Percentiles rank a stretch among this genome's conserved stretches.
Conservation (phyloP, 2,113 vertebrate species). For the Oryzias melastigma region DNA sequence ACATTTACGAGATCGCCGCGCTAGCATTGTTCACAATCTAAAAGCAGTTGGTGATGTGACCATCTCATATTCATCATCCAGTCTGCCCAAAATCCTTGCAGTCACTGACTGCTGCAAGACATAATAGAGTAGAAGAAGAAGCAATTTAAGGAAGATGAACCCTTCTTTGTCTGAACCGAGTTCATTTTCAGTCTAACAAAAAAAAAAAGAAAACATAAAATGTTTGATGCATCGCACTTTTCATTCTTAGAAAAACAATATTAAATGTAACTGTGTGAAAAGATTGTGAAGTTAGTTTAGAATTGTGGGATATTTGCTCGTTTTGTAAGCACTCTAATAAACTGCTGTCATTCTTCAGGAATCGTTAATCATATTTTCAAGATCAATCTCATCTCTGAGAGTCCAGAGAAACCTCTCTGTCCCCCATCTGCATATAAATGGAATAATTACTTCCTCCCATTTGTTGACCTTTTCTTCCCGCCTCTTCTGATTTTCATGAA, state of each 20-base stretch:
- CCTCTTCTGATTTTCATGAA: slow-evolving; percentile 27
- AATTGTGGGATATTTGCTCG: not conserved
- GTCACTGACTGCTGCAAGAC: no score
- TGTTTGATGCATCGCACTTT: not conserved
- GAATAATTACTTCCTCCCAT: slow-evolving; percentile 34
- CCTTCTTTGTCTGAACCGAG: no score
- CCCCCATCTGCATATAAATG: slow-evolving; percentile 43
- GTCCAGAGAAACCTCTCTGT: slow-evolving; percentile 1
- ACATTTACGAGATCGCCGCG: no score
- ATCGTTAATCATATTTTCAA: slow-evolving; percentile 27
- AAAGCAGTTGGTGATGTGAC: no score
- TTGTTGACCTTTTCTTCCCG: slow-evolving; percentile 48
- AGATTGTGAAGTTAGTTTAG: not conserved
- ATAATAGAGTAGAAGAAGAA: no score
- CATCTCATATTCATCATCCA: no score
- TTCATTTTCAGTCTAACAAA: no score
- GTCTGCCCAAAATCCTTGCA: no score
- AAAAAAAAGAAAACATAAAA: no score
- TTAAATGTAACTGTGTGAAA: not conserved
- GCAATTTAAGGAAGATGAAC: no score
- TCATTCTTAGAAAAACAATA: not conserved
- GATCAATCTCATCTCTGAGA: slow-evolving; percentile 25
- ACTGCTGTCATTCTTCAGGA: slow-evolving; percentile 11
- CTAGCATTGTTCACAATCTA: no score
- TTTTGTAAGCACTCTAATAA: not conserved